Evolutionary conservation across 2,113 vertebrate genomes (phyloP), one percentile per base, ranked within the genome.

Genomic region (Sorex fumeus): DNA sequence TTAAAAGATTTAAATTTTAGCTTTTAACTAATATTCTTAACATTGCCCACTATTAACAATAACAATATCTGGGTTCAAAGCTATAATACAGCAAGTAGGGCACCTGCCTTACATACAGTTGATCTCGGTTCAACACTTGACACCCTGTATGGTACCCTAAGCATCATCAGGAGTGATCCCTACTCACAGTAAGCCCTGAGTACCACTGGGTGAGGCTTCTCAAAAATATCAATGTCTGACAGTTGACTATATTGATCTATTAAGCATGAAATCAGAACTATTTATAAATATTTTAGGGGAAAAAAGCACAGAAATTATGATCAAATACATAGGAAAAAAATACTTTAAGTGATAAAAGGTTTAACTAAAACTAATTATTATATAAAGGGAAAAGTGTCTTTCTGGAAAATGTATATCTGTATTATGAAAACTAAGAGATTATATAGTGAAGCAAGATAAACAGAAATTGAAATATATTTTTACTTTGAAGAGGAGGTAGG

Each of bases 1-100:
- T 1, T 80, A 43, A 91, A 60, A 71, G 75, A 25, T 32, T 84
- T 53, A 77, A 84, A 95, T 40, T 50, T 15, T 80, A 23, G 45
- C 25, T 87, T 18, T 4, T 19, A 67, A 70, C 2, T 77, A 4
- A 79, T 34, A 69, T 32, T 71, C 10, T 72, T 6, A 45, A 25
- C 34, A n/a, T 43, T 64, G 72, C 32, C 0, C 36, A 70, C 69
- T 57, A 45, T 27, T 75, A 36, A 32, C 34, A 8, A 74, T 67
- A n/a, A 23, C 57, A 21, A 60, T 60, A 53, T 53, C 13, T 60
- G 18, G 19, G 57, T 60, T 19, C 18, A 7, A 60, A 21, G 57
- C 21, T 60, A 19, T 60, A 60, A 16, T 19, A 60, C 18, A 19
- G 19, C 57, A 60, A 23, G 19, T 19, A 60, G 18, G 13, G 57